phyloP scores from a whole-genome alignment of 2,888 invertebrate species.

The Drosophila nigricruria region DNA sequence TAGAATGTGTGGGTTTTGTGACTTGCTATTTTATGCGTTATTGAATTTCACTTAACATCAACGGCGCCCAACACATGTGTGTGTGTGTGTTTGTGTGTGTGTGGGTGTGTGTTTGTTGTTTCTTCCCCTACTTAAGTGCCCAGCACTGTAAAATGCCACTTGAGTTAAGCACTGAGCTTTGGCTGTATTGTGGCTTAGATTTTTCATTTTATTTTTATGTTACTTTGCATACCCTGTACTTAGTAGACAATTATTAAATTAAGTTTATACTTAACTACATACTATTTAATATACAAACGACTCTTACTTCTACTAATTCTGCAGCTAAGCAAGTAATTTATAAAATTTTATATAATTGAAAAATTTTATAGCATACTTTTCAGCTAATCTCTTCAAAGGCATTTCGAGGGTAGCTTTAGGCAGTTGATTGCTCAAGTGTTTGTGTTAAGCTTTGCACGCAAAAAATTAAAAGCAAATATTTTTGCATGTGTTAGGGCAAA shows the following conservation, averaged over 20 bases:
- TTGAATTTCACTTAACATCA: conserved; percentile 79
- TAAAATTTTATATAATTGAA: not conserved
- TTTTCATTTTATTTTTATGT: conserved; percentile 14
- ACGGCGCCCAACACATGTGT: conserved; percentile 42
- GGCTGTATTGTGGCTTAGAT: conserved; percentile 34
- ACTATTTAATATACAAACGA: no score
- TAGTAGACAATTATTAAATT: not conserved
- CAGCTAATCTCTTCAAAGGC: not conserved
- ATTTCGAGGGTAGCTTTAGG: conserved; percentile 11
- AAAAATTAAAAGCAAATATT: conserved; percentile 51
- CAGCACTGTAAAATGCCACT: conserved; percentile 59
- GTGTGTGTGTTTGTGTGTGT: conserved; percentile 14
- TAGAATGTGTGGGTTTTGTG: conserved; percentile 45
- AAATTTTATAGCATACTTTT: conserved; percentile 14
- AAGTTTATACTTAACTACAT: not conserved
- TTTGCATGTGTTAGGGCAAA: conserved; percentile 21
- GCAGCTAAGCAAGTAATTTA: not conserved
- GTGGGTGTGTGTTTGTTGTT: conserved; percentile 18
- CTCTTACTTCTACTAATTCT: not conserved
- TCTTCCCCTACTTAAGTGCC: conserved; percentile 48
- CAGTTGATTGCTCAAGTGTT: not conserved
- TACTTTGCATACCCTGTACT: conserved; percentile 22
- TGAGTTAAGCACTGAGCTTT: conserved; percentile 42
- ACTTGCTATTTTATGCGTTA: conserved; percentile 76
- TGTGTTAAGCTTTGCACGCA: conserved; percentile 1